These are phyloP conservation scores for Ornithorhynchus anatinus DNA, from an alignment of 2,113 vertebrate species.

Conservation along the genomic window DNA sequence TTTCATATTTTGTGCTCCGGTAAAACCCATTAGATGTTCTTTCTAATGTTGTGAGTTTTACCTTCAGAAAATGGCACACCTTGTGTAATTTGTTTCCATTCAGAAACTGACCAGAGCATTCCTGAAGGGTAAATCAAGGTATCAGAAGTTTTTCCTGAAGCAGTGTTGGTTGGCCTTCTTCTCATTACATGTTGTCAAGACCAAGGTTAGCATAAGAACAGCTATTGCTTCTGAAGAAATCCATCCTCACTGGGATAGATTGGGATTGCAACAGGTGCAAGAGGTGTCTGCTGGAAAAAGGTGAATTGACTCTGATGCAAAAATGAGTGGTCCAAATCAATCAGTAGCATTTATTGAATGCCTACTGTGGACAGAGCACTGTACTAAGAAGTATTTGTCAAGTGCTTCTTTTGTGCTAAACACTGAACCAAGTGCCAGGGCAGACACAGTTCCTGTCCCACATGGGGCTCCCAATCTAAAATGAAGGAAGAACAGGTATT, in stretches of 20 bases:
- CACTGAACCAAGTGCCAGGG: no score
- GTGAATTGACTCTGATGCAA: conserved; percentile 7
- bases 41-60: conserved; percentile 8
- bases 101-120: background rate
- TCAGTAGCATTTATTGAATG: no score
- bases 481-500: no score
- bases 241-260: conserved; percentile 29
- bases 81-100: conserved; percentile 27
- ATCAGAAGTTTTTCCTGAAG: background rate
- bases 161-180: conserved; percentile 23
- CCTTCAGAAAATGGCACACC: conserved; percentile 16
- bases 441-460: no score
- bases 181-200: conserved; percentile 32
- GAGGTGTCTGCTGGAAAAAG: conserved; percentile 30
- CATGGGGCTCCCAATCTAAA: no score
- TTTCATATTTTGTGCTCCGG: background rate
- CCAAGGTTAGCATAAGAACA: conserved; percentile 32
- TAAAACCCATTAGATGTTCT: background rate
- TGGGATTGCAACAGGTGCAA: background rate
- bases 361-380: no score
- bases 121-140: background rate
- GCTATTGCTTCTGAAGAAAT: conserved; percentile 31
- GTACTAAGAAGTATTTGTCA: no score
- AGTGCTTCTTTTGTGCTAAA: no score
- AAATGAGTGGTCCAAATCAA: no score